Evolutionary conservation across 2,888 invertebrate species (phyloP).

Genomic region (Andrena trimmerana): DNA sequence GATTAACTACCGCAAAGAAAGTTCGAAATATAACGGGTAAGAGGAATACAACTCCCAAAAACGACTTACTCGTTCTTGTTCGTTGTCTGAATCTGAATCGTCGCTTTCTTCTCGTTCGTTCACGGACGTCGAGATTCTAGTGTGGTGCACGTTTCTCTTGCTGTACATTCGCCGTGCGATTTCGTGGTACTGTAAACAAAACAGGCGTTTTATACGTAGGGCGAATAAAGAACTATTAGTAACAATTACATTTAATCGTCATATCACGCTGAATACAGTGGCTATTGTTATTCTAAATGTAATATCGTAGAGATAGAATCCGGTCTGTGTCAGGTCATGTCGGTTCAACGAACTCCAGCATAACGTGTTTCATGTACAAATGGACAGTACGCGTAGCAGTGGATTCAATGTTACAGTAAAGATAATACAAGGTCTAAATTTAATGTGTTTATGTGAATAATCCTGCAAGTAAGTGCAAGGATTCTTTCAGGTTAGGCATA

Average conservation of each 20-base stretch:
- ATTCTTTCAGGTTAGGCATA: background rate
- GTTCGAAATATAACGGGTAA: background rate
- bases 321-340: background rate
- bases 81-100: conserved; percentile 88
- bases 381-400: background rate
- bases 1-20: background rate
- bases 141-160: conserved; percentile 78
- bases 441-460: background rate
- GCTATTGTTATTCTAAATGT: background rate
- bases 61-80: conserved; percentile 86
- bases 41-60: background rate
- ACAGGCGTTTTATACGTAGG: background rate
- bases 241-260: background rate
- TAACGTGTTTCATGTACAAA: background rate
- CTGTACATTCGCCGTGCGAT: conserved; percentile 75
- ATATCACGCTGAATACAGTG: background rate
- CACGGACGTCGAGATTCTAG: conserved; percentile 68
- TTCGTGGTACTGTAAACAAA: conserved; percentile 67
- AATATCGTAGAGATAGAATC: conserved; percentile 6
- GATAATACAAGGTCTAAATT: background rate
- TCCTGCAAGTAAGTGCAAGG: background rate
- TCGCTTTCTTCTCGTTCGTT: conserved; percentile 76
- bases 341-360: conserved; percentile 24
- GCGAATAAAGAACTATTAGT: background rate
- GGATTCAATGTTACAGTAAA: background rate